A percentile compares a stretch with the other conserved stretches of the same genome.
phyloP scores from a whole-genome alignment of 2,888 invertebrate species.

The Drymonia ruficornis region DNA sequence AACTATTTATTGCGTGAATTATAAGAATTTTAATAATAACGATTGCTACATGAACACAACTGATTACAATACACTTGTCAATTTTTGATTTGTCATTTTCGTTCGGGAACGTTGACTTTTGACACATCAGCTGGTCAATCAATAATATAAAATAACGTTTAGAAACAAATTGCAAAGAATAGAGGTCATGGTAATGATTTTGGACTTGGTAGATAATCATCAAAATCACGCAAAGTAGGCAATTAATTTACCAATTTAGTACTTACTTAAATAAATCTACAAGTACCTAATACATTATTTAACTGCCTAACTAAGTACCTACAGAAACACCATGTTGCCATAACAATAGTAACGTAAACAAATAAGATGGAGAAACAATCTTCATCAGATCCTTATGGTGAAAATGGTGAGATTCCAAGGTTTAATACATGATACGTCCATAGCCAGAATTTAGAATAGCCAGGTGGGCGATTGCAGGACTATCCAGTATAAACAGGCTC shows the following conservation, averaged over 20 bases:
- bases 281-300: too few species aligned
- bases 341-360: slow-evolving; percentile 30
- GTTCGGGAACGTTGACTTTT: slow-evolving; percentile 36
- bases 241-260: too few species aligned
- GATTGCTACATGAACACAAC: slow-evolving; percentile 41
- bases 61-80: slow-evolving; percentile 61
- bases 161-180: not conserved
- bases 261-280: too few species aligned
- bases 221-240: too few species aligned
- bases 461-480: not conserved
- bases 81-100: slow-evolving; percentile 69
- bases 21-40: slow-evolving; percentile 26
- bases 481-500: not conserved
- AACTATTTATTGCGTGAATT: slow-evolving; percentile 20
- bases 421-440: not conserved
- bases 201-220: too few species aligned
- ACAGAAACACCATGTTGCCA: slow-evolving; percentile 30
- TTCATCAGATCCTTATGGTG: slow-evolving; percentile 31
- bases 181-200: too few species aligned
- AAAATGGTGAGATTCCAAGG: slow-evolving; percentile 27
- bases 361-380: slow-evolving; percentile 31
- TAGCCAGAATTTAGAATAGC: too few species aligned
- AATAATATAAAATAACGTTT: not conserved
- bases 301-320: too few species aligned
- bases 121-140: not conserved